Evolutionary conservation across 2,888 invertebrate genomes (phyloP).

Genomic region (Mythimna ferrago): DNA sequence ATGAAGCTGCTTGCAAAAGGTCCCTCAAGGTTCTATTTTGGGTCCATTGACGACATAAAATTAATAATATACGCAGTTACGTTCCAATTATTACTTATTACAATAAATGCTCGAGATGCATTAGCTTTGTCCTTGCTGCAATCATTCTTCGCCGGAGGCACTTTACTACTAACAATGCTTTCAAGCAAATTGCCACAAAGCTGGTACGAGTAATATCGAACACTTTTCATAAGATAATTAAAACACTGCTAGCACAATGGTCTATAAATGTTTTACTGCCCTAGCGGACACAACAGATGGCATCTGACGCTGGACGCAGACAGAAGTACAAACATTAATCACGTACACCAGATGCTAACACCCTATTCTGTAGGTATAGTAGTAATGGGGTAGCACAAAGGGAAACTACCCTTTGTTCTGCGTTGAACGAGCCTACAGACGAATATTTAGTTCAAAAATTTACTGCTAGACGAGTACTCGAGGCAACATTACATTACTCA

Average conservation of each 20-base stretch:
- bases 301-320: constrained; percentile 39
- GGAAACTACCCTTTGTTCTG: constrained; percentile 37
- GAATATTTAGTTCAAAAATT: constrained; percentile 38
- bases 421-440: constrained; percentile 13
- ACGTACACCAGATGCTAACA: constrained; percentile 49
- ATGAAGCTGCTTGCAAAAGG: too few relatives aligned
- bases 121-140: constrained; percentile 7
- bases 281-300: constrained; percentile 30
- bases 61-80: not conserved
- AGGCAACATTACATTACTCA: not conserved
- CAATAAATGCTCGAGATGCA: not conserved
- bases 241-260: constrained; percentile 1
- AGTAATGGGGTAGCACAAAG: constrained; percentile 34
- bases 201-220: not conserved
- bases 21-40: constrained; percentile 35
- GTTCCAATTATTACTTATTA: too few relatives aligned
- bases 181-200: constrained; percentile 20
- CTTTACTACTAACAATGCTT: constrained; percentile 13
- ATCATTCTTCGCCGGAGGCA: not conserved
- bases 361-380: constrained; percentile 19
- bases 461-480: constrained; percentile 4
- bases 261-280: constrained; percentile 27
- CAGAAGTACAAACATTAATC: constrained; percentile 60
- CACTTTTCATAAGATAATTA: not conserved
- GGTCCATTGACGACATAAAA: not conserved